These are phyloP conservation scores for Stomatorhinus walkeri DNA, from an alignment of 2,797 vertebrate species.

Conservation along the genomic window DNA sequence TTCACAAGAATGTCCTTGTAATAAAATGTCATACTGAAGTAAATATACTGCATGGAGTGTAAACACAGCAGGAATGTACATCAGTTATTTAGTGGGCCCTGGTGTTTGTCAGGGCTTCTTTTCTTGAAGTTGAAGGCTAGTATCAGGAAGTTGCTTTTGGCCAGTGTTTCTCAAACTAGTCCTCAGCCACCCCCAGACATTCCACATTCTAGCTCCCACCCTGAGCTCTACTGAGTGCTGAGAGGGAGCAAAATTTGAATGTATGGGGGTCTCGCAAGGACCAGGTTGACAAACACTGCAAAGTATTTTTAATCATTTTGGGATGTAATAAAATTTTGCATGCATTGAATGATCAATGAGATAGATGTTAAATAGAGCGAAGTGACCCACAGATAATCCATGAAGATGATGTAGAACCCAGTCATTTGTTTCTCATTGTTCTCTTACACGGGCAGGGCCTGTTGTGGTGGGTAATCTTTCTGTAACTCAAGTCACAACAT, in stretches of 20 bases:
- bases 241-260: not conserved
- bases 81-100: not conserved
- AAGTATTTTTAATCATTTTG: not conserved
- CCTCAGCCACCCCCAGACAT: not conserved
- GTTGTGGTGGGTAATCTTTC: constrained; percentile 13
- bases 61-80: not conserved
- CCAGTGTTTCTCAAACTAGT: not conserved
- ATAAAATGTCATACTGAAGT: not conserved
- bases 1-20: constrained; percentile 7
- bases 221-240: not conserved
- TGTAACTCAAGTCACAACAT: constrained; percentile 12
- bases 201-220: not conserved
- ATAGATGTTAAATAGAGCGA: not conserved
- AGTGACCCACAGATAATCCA: constrained; percentile 26
- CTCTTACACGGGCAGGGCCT: constrained; percentile 25
- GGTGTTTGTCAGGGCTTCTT: not conserved
- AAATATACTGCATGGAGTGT: not conserved
- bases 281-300: not conserved
- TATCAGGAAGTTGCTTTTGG: not conserved
- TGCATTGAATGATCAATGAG: not conserved
- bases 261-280: not conserved
- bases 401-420: not conserved
- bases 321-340: not conserved
- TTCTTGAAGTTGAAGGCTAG: not conserved
- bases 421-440: constrained; percentile 1